Evolutionary conservation across 2,888 invertebrate genomes (phyloP).

Genomic region (Gymnoscelis rufifasciata): DNA sequence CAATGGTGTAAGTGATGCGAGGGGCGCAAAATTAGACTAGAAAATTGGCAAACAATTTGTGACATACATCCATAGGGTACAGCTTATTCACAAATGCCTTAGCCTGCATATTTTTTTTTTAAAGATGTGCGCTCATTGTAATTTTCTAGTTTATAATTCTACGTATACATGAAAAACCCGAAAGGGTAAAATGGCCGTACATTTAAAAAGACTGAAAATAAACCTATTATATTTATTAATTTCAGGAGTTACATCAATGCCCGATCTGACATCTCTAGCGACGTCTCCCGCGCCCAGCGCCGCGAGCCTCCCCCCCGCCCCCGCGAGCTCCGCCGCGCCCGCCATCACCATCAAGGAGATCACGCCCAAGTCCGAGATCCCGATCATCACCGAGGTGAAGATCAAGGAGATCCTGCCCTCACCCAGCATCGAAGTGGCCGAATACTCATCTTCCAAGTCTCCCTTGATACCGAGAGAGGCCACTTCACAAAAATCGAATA

Average conservation of each 20-base stretch:
- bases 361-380: conserved; percentile 75
- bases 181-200: too few species aligned
- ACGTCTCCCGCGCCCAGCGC: conserved; percentile 30
- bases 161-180: too few species aligned
- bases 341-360: conserved; percentile 81
- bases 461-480: conserved; percentile 67
- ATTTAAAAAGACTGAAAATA: too few species aligned
- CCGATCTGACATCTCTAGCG: conserved; percentile 46
- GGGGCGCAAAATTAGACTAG: too few species aligned
- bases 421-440: conserved; percentile 55
- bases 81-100: too few species aligned
- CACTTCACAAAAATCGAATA: conserved; percentile 52
- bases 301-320: conserved; percentile 34
- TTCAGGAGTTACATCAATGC: conserved; percentile 60
- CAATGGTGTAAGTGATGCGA: too few species aligned
- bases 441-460: conserved; percentile 66
- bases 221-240: background rate
- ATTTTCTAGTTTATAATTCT: too few species aligned
- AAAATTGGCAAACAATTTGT: too few species aligned
- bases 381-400: conserved; percentile 65
- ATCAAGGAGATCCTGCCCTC: conserved; percentile 69
- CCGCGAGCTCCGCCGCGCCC: conserved; percentile 47
- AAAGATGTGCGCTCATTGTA: too few species aligned
- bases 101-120: too few species aligned
- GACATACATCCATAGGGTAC: too few species aligned